Percentiles rank a stretch among this genome's conserved stretches.
Conservation (phyloP, 1,140 invertebrate genomes). For the Leptinotarsa lineolata region DNA sequence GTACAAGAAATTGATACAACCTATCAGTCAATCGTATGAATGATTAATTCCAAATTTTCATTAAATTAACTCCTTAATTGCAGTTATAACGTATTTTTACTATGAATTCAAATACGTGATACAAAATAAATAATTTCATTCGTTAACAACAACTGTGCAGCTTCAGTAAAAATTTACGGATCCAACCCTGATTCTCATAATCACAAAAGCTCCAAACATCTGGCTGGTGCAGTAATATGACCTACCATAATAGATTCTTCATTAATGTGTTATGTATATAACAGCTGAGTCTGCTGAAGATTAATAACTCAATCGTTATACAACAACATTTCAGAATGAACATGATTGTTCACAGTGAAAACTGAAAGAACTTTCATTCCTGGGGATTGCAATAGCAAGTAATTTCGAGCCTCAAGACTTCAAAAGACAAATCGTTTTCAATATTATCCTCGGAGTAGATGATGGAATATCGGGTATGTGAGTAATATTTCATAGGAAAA, state of each 20-base stretch:
- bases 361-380: neutral
- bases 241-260: conserved; percentile 9
- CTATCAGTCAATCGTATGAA: too few species aligned
- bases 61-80: too few species aligned
- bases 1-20: too few species aligned
- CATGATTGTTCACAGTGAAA: neutral
- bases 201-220: conserved; percentile 42
- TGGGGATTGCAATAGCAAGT: neutral
- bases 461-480: neutral
- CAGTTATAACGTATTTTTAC: too few species aligned
- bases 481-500: neutral
- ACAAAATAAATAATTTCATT: too few species aligned
- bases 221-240: conserved; percentile 9
- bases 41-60: too few species aligned
- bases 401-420: neutral
- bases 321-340: neutral
- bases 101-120: too few species aligned
- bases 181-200: conserved; percentile 43
- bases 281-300: neutral
- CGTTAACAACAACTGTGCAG: too few species aligned
- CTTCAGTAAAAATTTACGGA: neutral
- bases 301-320: conserved; percentile 10
- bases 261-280: neutral
- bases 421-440: neutral
- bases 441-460: neutral